Evolutionary conservation across 92 coral and sea anemone genomes (phyloP), one percentile per base, ranked within the genome.

Genomic region (Palythoa grandiflora): DNA sequence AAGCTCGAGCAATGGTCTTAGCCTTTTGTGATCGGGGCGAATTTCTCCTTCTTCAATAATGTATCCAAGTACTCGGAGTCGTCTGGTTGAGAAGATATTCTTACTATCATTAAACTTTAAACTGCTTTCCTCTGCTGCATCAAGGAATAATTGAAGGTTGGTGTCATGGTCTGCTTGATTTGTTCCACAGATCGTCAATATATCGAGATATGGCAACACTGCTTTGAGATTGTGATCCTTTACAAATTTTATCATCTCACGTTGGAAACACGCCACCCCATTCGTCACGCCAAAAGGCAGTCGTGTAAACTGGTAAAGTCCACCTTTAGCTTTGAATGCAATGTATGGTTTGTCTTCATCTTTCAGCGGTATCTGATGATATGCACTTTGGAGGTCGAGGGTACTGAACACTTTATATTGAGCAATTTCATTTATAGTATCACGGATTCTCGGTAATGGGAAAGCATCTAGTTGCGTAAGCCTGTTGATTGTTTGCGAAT

Each of bases 221-320:
- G 84, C 92, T 52, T 89, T 78, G 35, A 89, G 80, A 47, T 71
- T n/a, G n/a, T n/a, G n/a, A n/a, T n/a, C n/a, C n/a, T n/a, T n/a
- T n/a, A n/a, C n/a, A n/a, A n/a, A n/a, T n/a, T 89, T 92, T 83
- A 63, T 79, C 94, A 87, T 81, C 61, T 87, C 73, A 20, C 89
- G 7, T 73, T 90, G 91, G 35, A 90, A 90, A 68, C 90, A 91
- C 63, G 93, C 93, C 36, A 28, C 28, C 28, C 28, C 28, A 28
- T 28, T 84, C 11, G 91, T 88, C 60, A 88, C 87, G 16, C 94
- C 91, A 72, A 91, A 88, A 5, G 91, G 94, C 28, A 91, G 90
- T 12, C 94, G 87, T n/a, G 91, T 91, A 48, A 88, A 91, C 94
- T 91, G 91, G 72, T 91, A 84, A 13, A 91, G 89, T 35, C 57